A percentile compares a stretch with the other conserved stretches of the same genome.
Conservation (phyloP, 2,113 vertebrate genomes). For the Gopherus flavomarginatus region DNA sequence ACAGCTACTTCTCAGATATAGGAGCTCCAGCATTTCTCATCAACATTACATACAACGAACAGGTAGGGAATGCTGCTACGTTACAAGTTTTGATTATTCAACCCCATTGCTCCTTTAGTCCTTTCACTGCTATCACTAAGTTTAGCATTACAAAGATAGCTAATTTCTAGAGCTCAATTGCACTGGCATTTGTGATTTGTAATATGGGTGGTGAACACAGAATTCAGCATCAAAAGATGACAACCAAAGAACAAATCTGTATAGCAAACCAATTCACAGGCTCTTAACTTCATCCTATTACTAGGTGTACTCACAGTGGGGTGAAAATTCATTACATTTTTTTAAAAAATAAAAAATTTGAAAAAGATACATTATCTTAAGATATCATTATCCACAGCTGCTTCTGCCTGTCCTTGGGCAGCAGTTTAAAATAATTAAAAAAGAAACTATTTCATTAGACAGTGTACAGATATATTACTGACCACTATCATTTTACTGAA, state of each 20-base stretch:
- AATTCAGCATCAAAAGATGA: fast-evolving
- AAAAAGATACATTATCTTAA: not conserved
- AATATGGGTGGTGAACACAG: not conserved
- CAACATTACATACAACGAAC: not conserved
- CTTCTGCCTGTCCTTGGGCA: too few species aligned
- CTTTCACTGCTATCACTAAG: not conserved
- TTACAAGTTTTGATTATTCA: not conserved
- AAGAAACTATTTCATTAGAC: not conserved
- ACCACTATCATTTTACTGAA: not conserved
- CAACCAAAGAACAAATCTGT: not conserved
- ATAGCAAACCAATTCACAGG: not conserved
- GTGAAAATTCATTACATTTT: too few species aligned
- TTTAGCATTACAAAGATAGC: not conserved
- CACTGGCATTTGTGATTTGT: not conserved
- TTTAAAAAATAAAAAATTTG: not conserved
- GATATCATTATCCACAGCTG: too few species aligned
- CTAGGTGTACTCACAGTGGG: not conserved
- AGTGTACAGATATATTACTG: not conserved
- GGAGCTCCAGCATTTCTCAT: not conserved
- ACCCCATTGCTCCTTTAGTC: not conserved
- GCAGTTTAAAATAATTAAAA: not conserved
- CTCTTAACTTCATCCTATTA: not conserved
- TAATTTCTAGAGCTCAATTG: not conserved
- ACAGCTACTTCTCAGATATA: not conserved
- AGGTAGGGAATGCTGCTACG: not conserved